Evolutionary conservation across 2,797 vertebrate genomes (phyloP).

Genomic region (Syngnathus acus): DNA sequence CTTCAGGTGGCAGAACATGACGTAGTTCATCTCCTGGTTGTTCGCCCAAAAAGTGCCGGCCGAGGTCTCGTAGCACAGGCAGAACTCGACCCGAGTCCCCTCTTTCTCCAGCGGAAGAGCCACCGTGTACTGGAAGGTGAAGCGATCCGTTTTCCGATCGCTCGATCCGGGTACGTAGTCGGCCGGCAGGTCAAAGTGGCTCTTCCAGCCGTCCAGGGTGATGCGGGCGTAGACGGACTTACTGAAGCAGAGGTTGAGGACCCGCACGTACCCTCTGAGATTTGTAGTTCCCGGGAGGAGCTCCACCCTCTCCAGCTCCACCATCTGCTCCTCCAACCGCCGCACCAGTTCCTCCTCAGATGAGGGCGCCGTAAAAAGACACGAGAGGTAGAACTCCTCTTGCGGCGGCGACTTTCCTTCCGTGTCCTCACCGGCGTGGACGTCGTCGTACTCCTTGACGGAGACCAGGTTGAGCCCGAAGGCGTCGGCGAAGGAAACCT

Average conservation of each 20-base stretch:
- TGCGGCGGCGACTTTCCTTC: constrained; percentile 45
- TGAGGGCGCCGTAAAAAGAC: constrained; percentile 75
- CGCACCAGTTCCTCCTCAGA: constrained; percentile 75
- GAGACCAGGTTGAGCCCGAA: constrained; percentile 92
- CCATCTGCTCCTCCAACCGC: constrained; percentile 76
- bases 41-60: constrained; percentile 89
- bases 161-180: constrained; percentile 89
- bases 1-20: constrained; percentile 81
- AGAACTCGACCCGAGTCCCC: constrained; percentile 83
- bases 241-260: constrained; percentile 85
- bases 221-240: constrained; percentile 82
- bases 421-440: constrained; percentile 41
- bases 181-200: constrained; percentile 81
- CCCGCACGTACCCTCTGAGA: constrained; percentile 81
- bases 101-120: constrained; percentile 77
- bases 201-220: constrained; percentile 82
- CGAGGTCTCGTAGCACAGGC: constrained; percentile 85
- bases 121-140: constrained; percentile 81
- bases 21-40: constrained; percentile 83
- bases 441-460: constrained; percentile 86
- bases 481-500: constrained; percentile 93
- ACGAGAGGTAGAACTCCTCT: constrained; percentile 79
- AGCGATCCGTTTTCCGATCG: constrained; percentile 83
- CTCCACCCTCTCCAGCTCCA: constrained; percentile 78
- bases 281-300: constrained; percentile 74